These are phyloP conservation scores for Xylophagus ater DNA, from an alignment of 2,888 invertebrate genomes.

Conservation along the genomic window DNA sequence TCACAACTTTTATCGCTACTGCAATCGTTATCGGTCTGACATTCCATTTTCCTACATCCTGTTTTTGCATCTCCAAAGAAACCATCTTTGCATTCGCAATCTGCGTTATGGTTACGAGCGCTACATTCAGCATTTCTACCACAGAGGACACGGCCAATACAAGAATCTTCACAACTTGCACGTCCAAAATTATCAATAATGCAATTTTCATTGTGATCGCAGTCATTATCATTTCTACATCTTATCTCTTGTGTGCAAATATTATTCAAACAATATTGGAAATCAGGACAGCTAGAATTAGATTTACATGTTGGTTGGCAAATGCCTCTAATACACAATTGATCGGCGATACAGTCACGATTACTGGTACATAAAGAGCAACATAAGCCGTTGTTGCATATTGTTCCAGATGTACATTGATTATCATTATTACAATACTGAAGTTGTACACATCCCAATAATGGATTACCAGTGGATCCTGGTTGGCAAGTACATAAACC, in stretches of 20 bases:
- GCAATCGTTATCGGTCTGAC: constrained; percentile 58
- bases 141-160: constrained; percentile 58
- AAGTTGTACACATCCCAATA: constrained; percentile 69
- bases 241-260: constrained; percentile 75
- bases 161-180: constrained; percentile 64
- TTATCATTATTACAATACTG: constrained; percentile 71
- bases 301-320: constrained; percentile 73
- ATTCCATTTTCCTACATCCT: constrained; percentile 73
- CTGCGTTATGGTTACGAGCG: constrained; percentile 58
- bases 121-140: constrained; percentile 74
- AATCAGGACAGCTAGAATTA: constrained; percentile 72
- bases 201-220: constrained; percentile 62
- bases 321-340: constrained; percentile 74
- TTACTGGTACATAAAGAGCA: constrained; percentile 64
- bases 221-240: constrained; percentile 62
- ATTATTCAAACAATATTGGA: constrained; percentile 71
- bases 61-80: constrained; percentile 71
- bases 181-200: constrained; percentile 54
- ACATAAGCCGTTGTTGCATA: constrained; percentile 73
- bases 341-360: constrained; percentile 75
- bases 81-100: constrained; percentile 67
- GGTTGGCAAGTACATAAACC: constrained; percentile 74
- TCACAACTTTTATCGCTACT: constrained; percentile 75
- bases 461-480: constrained; percentile 77
- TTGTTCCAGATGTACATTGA: constrained; percentile 74